Conservation (phyloP, 2,888 invertebrate species). For the Dioctria rufipes region DNA sequence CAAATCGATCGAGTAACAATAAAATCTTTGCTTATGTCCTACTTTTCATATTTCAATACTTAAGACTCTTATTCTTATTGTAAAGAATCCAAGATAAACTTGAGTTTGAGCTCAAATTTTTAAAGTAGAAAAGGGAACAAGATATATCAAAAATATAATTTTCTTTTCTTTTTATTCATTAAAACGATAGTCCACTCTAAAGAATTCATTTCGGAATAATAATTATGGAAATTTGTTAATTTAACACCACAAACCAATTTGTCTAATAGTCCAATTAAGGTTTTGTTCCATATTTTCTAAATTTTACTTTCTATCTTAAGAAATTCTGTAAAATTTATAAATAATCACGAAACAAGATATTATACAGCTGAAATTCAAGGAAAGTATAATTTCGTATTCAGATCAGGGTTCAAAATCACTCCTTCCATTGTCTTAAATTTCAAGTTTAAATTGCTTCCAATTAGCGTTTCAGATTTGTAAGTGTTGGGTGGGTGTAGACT, state of each 20-base stretch:
- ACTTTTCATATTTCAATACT: too few relatives aligned
- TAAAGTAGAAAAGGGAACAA: too few relatives aligned
- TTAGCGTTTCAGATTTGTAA: slow-evolving; percentile 40
- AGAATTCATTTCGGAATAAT: not conserved
- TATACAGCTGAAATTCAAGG: not conserved
- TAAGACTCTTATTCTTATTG: too few relatives aligned
- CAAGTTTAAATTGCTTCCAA: slow-evolving; percentile 47
- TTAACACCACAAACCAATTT: slow-evolving; percentile 17
- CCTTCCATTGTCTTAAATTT: slow-evolving; percentile 36
- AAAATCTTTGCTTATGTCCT: too few relatives aligned
- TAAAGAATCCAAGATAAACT: too few relatives aligned
- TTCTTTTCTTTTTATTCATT: too few relatives aligned
- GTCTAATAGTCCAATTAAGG: slow-evolving; percentile 34
- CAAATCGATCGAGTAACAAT: too few relatives aligned
- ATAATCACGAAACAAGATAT: slow-evolving; percentile 3
- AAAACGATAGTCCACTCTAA: not conserved
- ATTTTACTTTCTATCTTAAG: slow-evolving; percentile 19
- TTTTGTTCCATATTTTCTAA: slow-evolving; percentile 22
- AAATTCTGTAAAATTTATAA: slow-evolving; percentile 22
- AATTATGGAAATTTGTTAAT: not conserved
- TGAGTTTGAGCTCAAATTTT: too few relatives aligned
- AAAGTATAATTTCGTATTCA: slow-evolving; percentile 22
- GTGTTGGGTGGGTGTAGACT: not conserved
- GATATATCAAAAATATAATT: too few relatives aligned
- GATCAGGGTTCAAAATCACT: slow-evolving; percentile 24